These are phyloP conservation scores for Drosophila busckii DNA, from an alignment of 1,140 invertebrate species.

Conservation along the genomic window DNA sequence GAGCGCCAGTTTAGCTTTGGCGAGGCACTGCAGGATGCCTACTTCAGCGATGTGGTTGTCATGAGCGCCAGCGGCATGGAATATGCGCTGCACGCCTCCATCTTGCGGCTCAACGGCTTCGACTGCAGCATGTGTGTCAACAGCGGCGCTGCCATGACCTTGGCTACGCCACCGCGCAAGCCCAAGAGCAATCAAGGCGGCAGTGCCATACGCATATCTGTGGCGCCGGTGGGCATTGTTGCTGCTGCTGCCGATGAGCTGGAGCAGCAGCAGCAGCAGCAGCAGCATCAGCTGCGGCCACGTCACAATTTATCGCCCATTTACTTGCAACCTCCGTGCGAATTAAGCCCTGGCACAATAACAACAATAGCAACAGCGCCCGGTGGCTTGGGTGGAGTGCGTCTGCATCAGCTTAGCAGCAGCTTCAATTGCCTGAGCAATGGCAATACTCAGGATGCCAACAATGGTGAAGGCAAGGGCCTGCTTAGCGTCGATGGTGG, in stretches of 20 bases:
- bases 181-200: constrained; percentile 30
- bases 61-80: constrained; percentile 67
- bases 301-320: constrained; percentile 66
- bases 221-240: constrained; percentile 19
- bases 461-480: constrained; percentile 1
- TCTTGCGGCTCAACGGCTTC: constrained; percentile 81
- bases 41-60: constrained; percentile 83
- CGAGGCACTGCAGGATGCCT: constrained; percentile 83
- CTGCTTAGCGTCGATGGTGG: constrained; percentile 27
- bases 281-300: constrained; percentile 44
- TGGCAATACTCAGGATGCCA: constrained; percentile 22
- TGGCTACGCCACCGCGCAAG: not conserved
- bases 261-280: constrained; percentile 41
- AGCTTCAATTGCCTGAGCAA: constrained; percentile 68
- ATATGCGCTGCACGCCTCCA: constrained; percentile 83
- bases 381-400: constrained; percentile 24
- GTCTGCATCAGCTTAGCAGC: constrained; percentile 53
- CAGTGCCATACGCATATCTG: constrained; percentile 44
- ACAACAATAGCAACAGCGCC: not conserved
- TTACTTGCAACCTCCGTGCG: constrained; percentile 57
- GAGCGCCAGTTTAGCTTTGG: constrained; percentile 81
- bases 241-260: constrained; percentile 1
- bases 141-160: constrained; percentile 13
- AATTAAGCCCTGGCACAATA: no score
- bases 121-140: constrained; percentile 79